Evolutionary conservation across 1,140 invertebrate genomes (phyloP).

Genomic region (Sitobion miscanthi): DNA sequence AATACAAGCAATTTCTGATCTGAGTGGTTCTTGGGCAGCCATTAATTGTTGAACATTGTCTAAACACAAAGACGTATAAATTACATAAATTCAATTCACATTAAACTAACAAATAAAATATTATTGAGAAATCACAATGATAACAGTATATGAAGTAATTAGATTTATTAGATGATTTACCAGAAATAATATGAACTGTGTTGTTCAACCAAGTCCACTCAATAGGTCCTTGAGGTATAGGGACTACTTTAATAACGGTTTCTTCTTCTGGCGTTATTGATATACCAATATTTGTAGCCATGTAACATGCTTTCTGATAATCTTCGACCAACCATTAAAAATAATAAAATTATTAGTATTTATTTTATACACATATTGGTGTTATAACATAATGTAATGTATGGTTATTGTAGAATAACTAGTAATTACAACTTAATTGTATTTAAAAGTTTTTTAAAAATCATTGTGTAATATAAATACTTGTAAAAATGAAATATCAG

Average conservation of each 20-base stretch:
- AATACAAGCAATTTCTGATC: slow-evolving; percentile 63
- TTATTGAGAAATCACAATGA: neutral
- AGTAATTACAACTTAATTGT: too few relatives aligned
- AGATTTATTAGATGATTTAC: slow-evolving; percentile 59
- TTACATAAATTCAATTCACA: neutral
- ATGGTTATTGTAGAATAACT: neutral
- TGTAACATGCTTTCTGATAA: slow-evolving; percentile 72
- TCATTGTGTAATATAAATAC: slow-evolving; percentile 59
- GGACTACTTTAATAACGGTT: slow-evolving; percentile 76
- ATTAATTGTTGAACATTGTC: slow-evolving; percentile 49
- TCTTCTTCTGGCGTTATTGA: slow-evolving; percentile 75
- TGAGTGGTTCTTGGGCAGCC: slow-evolving; percentile 63
- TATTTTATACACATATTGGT: neutral
- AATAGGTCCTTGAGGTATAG: slow-evolving; percentile 63
- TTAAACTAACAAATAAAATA: neutral
- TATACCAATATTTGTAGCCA: slow-evolving; percentile 68
- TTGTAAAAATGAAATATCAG: slow-evolving; percentile 68
- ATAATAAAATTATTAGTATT: neutral
- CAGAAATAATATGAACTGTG: slow-evolving; percentile 62
- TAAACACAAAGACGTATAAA: neutral
- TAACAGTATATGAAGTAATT: neutral
- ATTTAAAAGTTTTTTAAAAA: neutral
- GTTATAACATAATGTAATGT: neutral
- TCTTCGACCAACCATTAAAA: slow-evolving; percentile 66
- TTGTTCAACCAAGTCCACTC: slow-evolving; percentile 63